Conservation (phyloP, 2,797 vertebrate species). For the Tarsius wallacei region DNA sequence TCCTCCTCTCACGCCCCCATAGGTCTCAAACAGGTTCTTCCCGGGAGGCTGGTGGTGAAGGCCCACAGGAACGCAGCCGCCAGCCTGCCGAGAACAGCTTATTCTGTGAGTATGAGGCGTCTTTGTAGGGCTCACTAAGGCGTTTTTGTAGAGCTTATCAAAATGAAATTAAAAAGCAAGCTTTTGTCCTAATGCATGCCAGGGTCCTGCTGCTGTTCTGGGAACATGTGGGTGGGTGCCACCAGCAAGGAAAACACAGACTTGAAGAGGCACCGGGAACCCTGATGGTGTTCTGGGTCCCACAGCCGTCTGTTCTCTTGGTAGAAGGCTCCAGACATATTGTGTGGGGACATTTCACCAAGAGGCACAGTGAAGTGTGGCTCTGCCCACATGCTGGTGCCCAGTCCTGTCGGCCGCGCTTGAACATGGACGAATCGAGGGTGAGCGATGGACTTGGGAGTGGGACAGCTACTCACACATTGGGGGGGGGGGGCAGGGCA, state of each 20-base stretch:
- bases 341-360: conserved; percentile 50
- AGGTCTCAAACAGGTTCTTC: conserved; percentile 86
- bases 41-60: conserved; percentile 80
- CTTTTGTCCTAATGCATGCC: conserved; percentile 70
- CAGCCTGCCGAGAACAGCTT: conserved; percentile 61
- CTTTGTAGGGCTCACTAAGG: conserved; percentile 63
- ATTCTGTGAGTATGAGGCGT: conserved; percentile 71
- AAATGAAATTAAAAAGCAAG: conserved; percentile 80
- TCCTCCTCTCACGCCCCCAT: conserved; percentile 80
- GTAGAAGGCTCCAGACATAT: conserved; percentile 56
- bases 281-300: conserved; percentile 77
- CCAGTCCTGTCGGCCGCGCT: not conserved
- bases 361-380: not conserved
- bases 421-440: not conserved
- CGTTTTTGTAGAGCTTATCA: conserved; percentile 77
- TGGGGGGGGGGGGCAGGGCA: not conserved
- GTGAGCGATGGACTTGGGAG: not conserved
- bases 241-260: conserved; percentile 72
- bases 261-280: conserved; percentile 69
- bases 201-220: conserved; percentile 78
- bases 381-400: not conserved
- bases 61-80: conserved; percentile 73
- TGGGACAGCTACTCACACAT: not conserved
- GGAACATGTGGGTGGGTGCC: conserved; percentile 73
- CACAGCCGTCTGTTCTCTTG: conserved; percentile 73